phyloP scores from a whole-genome alignment of 2,113 vertebrate genomes.

The Pomatostomus ruficeps region DNA sequence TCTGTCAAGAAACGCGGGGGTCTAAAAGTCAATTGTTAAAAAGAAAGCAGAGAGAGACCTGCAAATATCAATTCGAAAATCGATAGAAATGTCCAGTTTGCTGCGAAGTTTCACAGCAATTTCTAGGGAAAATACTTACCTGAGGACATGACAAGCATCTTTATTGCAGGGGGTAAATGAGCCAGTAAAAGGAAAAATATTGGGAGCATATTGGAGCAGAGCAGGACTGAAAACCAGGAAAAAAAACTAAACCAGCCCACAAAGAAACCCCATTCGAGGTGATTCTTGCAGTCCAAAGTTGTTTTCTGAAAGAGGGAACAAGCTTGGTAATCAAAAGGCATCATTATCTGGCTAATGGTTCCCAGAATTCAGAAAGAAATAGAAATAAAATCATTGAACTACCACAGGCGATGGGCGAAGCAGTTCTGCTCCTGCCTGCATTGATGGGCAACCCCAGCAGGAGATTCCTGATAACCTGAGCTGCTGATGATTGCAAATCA shows the following conservation, averaged over 20 bases:
- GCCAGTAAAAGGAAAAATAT: slow-evolving; percentile 17
- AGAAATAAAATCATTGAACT: not conserved
- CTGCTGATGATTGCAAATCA: not conserved
- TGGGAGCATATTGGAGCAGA: not conserved
- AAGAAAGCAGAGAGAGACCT: slow-evolving; percentile 1
- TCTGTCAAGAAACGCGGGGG: not conserved
- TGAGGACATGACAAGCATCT: slow-evolving; percentile 18
- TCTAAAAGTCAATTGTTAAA: slow-evolving; percentile 35
- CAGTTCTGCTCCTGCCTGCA: not conserved
- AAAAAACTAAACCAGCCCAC: not conserved
- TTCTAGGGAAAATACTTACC: slow-evolving; percentile 44
- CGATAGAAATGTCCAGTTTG: slow-evolving; percentile 27
- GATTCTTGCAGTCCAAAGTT: not conserved
- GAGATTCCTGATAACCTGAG: not conserved
- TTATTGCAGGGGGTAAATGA: slow-evolving; percentile 39
- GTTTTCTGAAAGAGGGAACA: not conserved
- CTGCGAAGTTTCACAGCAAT: not conserved
- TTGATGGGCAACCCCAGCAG: not conserved
- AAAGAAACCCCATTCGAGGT: not conserved
- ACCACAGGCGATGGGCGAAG: not conserved
- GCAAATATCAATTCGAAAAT: slow-evolving; percentile 49
- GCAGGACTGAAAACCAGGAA: not conserved
- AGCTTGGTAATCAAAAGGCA: not conserved
- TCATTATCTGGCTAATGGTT: not conserved
- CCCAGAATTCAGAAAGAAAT: not conserved